Evolutionary conservation across 2,888 invertebrate species (phyloP).

Genomic region (Odontocolon sp.): DNA sequence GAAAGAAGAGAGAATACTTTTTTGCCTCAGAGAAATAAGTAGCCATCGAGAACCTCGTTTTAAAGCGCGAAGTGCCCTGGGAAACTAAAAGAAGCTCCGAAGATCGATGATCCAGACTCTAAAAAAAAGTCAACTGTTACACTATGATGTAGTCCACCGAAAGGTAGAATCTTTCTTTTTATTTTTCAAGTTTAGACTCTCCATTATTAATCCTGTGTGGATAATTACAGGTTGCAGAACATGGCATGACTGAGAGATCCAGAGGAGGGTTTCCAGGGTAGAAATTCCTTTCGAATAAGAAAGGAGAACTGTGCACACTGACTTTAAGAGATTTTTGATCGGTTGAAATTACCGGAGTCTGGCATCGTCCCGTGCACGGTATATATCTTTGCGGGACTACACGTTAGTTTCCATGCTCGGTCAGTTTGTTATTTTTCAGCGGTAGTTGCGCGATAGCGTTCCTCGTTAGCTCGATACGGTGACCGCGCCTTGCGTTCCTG

Average conservation of each 20-base stretch:
- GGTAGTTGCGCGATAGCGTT: conserved; percentile 8
- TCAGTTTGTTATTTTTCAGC: conserved; percentile 2
- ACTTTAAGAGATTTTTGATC: too few relatives aligned
- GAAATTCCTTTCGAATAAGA: conserved; percentile 24
- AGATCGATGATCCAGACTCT: conserved; percentile 43
- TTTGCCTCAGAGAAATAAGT: conserved; percentile 43
- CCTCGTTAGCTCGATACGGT: conserved; percentile 31
- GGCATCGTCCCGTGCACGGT: too few relatives aligned
- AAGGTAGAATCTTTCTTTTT: conserved; percentile 4
- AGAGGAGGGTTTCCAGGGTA: too few relatives aligned
- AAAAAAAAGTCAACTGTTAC: background rate
- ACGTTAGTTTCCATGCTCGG: background rate
- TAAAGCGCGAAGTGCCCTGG: conserved; percentile 8
- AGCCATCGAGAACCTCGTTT: conserved; percentile 35
- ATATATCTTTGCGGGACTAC: background rate
- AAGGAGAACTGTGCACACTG: conserved; percentile 3
- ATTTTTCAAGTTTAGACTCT: too few relatives aligned
- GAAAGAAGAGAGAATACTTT: conserved; percentile 40
- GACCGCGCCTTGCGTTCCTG: conserved; percentile 30
- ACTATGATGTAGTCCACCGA: background rate
- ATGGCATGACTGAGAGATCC: conserved; percentile 11
- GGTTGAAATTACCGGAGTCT: too few relatives aligned
- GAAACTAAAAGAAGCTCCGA: conserved; percentile 13
- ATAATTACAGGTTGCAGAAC: conserved; percentile 44
- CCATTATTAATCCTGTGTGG: conserved; percentile 43